Evolutionary conservation across 2,888 invertebrate genomes (phyloP).

Genomic region (Creontiades dilutus): DNA sequence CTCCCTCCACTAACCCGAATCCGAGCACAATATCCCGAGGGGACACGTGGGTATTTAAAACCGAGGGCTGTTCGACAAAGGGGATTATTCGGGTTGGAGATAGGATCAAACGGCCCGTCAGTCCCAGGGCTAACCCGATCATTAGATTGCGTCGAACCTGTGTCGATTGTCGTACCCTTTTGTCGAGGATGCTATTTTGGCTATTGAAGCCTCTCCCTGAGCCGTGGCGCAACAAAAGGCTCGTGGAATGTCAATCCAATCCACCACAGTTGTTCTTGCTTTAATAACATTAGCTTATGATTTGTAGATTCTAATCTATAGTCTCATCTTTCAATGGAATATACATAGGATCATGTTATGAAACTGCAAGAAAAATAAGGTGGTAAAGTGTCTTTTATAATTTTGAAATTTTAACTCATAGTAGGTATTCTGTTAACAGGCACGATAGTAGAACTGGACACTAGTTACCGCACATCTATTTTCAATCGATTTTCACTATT

Average conservation of each 20-base stretch:
- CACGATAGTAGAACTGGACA: too few species aligned
- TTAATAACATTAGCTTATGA: background rate
- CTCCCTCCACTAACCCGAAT: conserved; percentile 23
- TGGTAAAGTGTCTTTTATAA: too few species aligned
- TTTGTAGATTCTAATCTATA: too few species aligned
- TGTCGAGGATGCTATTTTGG: conserved; percentile 21
- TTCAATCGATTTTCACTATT: too few species aligned
- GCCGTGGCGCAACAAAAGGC: conserved; percentile 27
- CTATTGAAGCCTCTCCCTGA: conserved; percentile 1
- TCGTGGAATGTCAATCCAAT: conserved; percentile 3
- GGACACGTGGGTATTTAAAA: conserved; percentile 32
- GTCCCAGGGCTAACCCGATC: conserved; percentile 30
- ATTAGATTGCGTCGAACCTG: conserved; percentile 26
- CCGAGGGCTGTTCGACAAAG: background rate
- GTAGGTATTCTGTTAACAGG: too few species aligned
- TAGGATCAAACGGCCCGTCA: conserved; percentile 27
- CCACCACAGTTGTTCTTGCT: background rate
- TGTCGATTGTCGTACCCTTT: conserved; percentile 42
- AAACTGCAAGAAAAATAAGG: background rate
- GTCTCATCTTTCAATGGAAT: too few species aligned
- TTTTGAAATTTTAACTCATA: too few species aligned
- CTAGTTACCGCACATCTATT: too few species aligned
- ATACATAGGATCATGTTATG: too few species aligned
- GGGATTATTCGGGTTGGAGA: conserved; percentile 10
- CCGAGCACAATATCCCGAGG: conserved; percentile 28